Conservation (phyloP, 2,113 vertebrate species). For the Tenebrosternarchus preto region DNA sequence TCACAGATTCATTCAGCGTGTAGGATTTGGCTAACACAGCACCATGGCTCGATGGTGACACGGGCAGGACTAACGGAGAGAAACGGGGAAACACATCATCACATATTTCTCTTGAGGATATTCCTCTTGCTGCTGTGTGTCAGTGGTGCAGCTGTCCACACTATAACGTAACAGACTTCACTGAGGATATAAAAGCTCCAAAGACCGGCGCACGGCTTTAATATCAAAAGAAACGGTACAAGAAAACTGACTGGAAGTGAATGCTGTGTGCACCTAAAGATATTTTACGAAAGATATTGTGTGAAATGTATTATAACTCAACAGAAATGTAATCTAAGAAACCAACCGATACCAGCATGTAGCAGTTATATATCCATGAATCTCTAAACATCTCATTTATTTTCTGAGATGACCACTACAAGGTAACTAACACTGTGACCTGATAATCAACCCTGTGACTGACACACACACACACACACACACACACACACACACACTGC, state of each 20-base stretch:
- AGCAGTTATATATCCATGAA: not conserved
- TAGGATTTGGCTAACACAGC: conserved; percentile 12
- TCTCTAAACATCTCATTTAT: too few species aligned
- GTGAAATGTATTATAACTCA: not conserved
- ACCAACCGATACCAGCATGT: not conserved
- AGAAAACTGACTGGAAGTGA: not conserved
- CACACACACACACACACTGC: too few species aligned
- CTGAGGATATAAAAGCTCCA: not conserved
- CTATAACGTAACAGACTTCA: not conserved
- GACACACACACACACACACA: too few species aligned
- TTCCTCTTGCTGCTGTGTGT: not conserved
- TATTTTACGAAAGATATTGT: not conserved
- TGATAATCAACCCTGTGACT: too few species aligned
- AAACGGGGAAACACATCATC: not conserved
- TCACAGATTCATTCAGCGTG: conserved; percentile 42
- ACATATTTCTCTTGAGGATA: not conserved
- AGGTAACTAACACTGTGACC: too few species aligned
- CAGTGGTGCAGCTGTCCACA: not conserved
- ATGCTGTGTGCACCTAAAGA: not conserved
- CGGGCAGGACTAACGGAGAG: not conserved
- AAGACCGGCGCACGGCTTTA: not conserved
- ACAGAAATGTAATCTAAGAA: not conserved
- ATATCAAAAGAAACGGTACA: not conserved
- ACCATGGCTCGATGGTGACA: not conserved
- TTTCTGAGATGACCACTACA: too few species aligned